A percentile compares a stretch with the other conserved stretches of the same genome.
These are phyloP conservation scores for Tragelaphus scriptus DNA, from an alignment of 2,113 vertebrate genomes.

Conservation along the genomic window DNA sequence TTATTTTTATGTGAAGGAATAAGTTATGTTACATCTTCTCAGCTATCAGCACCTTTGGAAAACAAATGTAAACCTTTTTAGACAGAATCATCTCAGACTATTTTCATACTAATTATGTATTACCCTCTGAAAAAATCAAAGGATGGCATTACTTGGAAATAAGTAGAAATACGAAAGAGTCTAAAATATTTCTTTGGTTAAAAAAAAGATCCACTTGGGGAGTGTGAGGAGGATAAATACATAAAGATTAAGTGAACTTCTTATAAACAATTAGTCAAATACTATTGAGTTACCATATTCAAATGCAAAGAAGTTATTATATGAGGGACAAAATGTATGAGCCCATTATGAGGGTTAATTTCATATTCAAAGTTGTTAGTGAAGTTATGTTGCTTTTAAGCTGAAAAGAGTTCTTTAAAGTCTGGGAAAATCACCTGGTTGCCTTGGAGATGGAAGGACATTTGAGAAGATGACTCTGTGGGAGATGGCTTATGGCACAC, in stretches of 20 bases:
- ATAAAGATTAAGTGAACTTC: not conserved
- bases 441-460: not conserved
- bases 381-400: not conserved
- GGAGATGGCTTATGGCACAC: not conserved
- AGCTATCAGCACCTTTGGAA: not conserved
- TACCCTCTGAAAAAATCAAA: not conserved
- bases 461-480: constrained; percentile 9
- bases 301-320: not conserved
- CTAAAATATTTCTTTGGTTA: not conserved
- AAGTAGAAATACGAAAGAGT: not conserved
- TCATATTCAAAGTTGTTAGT: not conserved
- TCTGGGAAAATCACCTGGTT: not conserved
- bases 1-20: not conserved
- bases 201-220: not conserved
- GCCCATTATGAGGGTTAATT: not conserved
- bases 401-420: not conserved
- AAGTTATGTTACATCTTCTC: not conserved
- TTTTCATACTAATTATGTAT: not conserved
- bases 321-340: not conserved
- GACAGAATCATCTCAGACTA: not conserved
- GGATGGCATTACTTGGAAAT: not conserved
- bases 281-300: not conserved
- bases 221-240: not conserved
- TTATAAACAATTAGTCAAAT: not conserved
- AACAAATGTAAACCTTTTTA: not conserved